These are phyloP conservation scores for Eupelmus urozonus DNA, from an alignment of 2,888 invertebrate species.

Conservation along the genomic window DNA sequence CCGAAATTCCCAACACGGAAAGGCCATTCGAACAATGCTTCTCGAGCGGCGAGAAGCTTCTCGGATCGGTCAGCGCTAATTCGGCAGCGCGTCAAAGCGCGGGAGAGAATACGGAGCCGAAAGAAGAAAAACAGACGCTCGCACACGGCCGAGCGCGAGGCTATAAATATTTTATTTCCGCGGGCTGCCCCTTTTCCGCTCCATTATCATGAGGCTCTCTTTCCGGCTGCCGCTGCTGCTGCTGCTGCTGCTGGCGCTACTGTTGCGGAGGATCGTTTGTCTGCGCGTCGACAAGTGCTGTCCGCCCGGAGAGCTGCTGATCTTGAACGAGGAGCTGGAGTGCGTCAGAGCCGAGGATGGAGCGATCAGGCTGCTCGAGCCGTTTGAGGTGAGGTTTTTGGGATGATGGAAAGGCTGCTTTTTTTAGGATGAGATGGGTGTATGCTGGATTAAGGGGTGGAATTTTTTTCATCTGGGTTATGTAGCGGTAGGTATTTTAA, in stretches of 20 bases:
- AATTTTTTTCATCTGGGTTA: neutral
- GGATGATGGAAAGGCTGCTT: neutral
- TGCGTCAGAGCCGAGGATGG: neutral
- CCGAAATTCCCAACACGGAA: too few species aligned
- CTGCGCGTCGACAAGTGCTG: constrained; percentile 28
- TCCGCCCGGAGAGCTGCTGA: constrained; percentile 6
- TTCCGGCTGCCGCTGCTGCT: neutral
- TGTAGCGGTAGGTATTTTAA: neutral
- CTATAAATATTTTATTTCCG: constrained; percentile 43
- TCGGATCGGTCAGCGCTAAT: too few species aligned
- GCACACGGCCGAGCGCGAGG: neutral
- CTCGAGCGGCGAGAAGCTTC: too few species aligned
- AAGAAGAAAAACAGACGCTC: neutral
- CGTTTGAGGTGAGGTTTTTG: constrained; percentile 15
- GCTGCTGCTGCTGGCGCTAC: neutral
- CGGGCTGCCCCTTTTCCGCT: neutral
- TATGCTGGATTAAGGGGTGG: too few species aligned
- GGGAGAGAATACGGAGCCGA: neutral
- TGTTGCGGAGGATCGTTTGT: neutral
- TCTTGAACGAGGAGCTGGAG: neutral
- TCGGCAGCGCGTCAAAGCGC: neutral
- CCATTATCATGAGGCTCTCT: constrained; percentile 28
- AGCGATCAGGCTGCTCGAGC: neutral
- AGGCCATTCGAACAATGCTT: too few species aligned
- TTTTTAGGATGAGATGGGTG: neutral